phyloP scores from a whole-genome alignment of 2,113 vertebrate genomes.

The Butorides virescens region DNA sequence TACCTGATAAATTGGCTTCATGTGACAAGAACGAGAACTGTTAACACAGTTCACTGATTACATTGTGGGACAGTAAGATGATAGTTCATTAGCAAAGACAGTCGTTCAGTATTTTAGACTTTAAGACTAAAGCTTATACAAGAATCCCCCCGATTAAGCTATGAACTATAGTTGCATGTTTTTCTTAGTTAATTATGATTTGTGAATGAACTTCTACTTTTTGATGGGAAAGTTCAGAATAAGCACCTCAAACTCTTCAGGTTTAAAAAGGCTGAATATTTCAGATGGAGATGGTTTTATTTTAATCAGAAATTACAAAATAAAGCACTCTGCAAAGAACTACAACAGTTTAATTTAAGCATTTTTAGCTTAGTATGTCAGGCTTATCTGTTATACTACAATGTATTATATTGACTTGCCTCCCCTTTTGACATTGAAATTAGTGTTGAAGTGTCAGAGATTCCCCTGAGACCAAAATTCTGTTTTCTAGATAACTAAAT shows the following conservation, averaged over 20 bases:
- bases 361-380: not conserved
- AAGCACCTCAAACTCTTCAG: not conserved
- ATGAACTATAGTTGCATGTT: not conserved
- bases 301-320: not conserved
- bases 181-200: not conserved
- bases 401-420: not conserved
- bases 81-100: not conserved
- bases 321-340: not conserved
- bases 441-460: not conserved
- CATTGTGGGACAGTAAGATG: not conserved
- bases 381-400: not conserved
- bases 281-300: not conserved
- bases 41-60: not conserved
- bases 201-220: not conserved
- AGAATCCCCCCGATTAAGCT: not conserved
- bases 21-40: not conserved
- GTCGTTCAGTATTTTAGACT: not conserved
- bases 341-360: not conserved
- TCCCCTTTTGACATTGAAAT: not conserved
- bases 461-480: not conserved
- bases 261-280: not conserved
- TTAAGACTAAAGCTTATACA: not conserved
- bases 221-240: not conserved
- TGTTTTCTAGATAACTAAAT: not conserved
- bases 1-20: not conserved